Evolutionary conservation across 2,113 vertebrate species (phyloP), one percentile per base, ranked within the genome.

Genomic region (Anser brachyrhynchus): DNA sequence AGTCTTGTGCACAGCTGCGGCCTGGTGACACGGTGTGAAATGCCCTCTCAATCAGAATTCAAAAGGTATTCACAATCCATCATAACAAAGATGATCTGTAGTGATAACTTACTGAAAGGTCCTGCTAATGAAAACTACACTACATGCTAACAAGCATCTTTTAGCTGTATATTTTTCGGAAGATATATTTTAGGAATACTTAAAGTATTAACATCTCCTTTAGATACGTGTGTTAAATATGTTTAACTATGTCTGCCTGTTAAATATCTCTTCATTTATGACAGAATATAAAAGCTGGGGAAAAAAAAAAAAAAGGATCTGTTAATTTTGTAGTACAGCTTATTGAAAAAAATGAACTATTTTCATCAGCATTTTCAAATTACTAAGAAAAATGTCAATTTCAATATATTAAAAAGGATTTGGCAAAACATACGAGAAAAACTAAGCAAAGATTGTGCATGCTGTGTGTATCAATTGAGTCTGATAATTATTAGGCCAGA

Each of bases 151-250:
- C 16, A 18, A 58, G 13, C 10, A 49, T 81, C 44, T 43, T 84
- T 64, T 39, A 52, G 35, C 77, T 66, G 1, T 3, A 0, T 81
- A 20, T 10, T 39, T 81, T 90, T 59, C 35, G 8, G 2, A 5
- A 61, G 20, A 86, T 43, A 1, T 73, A 77, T 92, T 90, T 96
- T 66, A 66, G 64, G 69, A 70, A 25, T 39, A 21, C 29, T 57
- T 20, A 57, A 67, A 62, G n/a, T 52, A 65, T 78, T 86, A 69
- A 80, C 86, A 92, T 79, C 58, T 85, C 11, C 71, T 73, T 66
- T 58, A 80, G 51, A 11, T 89, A 65, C 22, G 22, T 33, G 39
- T 80, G 55, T 77, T 95, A 76, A 89, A 69, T 88, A 14, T 6
- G 12, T 44, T 93, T 28, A 82, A 75, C 6, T 14, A 39, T 15